Evolutionary conservation across 2,888 invertebrate genomes (phyloP), one percentile per base, ranked within the genome.

Genomic region (Venusia cambrica): DNA sequence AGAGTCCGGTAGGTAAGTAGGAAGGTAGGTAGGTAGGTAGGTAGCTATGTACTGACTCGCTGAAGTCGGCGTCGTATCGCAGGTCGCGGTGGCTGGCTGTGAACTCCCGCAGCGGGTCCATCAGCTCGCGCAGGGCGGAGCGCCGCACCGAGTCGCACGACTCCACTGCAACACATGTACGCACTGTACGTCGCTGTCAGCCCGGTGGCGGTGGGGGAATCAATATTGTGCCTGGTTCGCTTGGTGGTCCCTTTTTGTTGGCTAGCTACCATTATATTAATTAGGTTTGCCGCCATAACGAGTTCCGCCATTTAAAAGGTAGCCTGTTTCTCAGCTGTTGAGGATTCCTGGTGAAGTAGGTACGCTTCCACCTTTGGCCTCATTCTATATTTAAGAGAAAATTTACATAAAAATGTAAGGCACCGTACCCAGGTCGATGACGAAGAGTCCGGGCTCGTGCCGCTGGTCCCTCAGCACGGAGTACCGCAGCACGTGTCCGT

Each of bases 91-190:
- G 44, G 5, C 67, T 55, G 54, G 70, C 34, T 1, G 72, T 68
- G 59, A 73, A 84, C 61, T 85, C 84, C 0, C 69, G 64, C 29
- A 84, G 58, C 1, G 84, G 84, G 31, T 83, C 77, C n/a, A 80
- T 68, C 3, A 57, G 62, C 5, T 66, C 61, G 7, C 48, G 35
- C 24, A n/a, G n/a, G 63, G 51, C 14, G 61, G 29, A 2, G 55
- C 41, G 57, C 40, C 60, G 57, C 41, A 63, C 43, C 27, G 17
- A 26, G 31, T 76, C 72, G 49, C 81, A 77, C 14, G 62, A 47
- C 13, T 62, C 59, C n/a, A 57, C 74, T 77, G 55, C n/a, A 38
- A 41, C 18, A 20, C 3, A 7, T 1, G 14, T 0, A 19, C 3
- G 2, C 9, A n/a, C 13, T 1, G 9, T 13, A 9, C 6, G 9